phyloP scores from a whole-genome alignment of 2,797 vertebrate species.

The Thaleichthys pacificus region DNA sequence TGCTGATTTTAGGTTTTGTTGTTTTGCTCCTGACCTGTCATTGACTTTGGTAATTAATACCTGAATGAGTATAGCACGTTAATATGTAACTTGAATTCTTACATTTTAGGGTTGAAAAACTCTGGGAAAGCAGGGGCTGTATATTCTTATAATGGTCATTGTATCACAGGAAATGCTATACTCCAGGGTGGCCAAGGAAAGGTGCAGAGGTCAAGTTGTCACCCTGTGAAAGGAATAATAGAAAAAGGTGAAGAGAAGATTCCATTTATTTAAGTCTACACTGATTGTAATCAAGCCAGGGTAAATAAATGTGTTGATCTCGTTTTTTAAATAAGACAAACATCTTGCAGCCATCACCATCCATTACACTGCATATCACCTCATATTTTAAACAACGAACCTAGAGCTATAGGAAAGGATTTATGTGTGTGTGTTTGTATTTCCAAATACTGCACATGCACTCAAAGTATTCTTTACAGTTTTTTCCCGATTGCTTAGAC shows the following conservation, averaged over 20 bases:
- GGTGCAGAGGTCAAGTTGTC: constrained; percentile 46
- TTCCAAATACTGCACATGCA: constrained; percentile 18
- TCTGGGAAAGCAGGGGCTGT: constrained; percentile 33
- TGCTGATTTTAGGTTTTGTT: constrained; percentile 49
- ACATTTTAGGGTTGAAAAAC: constrained; percentile 43
- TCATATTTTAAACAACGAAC: background rate
- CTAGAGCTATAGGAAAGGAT: background rate
- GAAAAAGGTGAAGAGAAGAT: background rate
- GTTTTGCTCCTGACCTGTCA: constrained; percentile 30
- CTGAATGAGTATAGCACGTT: constrained; percentile 53
- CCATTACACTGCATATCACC: background rate
- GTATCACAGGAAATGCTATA: constrained; percentile 17
- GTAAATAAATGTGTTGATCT: constrained; percentile 1
- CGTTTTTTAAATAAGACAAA: background rate
- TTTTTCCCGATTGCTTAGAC: too few relatives aligned
- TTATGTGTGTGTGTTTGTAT: constrained; percentile 7
- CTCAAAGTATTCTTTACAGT: background rate
- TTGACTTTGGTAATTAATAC: constrained; percentile 34
- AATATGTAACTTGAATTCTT: constrained; percentile 56
- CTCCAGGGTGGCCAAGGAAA: constrained; percentile 22
- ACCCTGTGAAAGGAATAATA: background rate
- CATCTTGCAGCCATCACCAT: background rate
- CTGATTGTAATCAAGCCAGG: constrained; percentile 8
- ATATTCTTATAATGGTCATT: constrained; percentile 40
- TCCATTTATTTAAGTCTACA: constrained; percentile 26